These are phyloP conservation scores for Saccostrea glomerata DNA, from an alignment of 1,140 invertebrate genomes.

Conservation along the genomic window DNA sequence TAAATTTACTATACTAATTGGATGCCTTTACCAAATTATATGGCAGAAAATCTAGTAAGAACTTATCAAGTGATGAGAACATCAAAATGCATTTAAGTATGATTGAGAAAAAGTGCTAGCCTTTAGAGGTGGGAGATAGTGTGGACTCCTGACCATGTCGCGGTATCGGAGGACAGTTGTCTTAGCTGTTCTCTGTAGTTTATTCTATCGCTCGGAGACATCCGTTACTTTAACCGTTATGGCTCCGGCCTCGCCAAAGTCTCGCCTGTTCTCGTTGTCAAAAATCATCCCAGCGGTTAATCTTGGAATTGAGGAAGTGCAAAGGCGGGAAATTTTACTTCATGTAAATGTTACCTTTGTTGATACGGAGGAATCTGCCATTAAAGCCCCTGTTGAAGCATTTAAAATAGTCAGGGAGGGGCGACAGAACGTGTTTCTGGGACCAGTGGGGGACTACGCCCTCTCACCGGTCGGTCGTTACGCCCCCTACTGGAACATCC, in stretches of 20 bases:
- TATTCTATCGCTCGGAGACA: background rate
- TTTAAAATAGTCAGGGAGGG: slow-evolving; percentile 71
- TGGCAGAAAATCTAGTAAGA: background rate
- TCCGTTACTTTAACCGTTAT: slow-evolving; percentile 29
- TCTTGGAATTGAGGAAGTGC: slow-evolving; percentile 63
- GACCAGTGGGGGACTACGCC: slow-evolving; percentile 94
- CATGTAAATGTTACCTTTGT: slow-evolving; percentile 66
- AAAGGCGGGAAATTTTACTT: slow-evolving; percentile 40
- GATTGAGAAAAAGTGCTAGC: background rate
- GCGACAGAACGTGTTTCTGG: slow-evolving; percentile 86
- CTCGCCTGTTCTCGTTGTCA: slow-evolving; percentile 40
- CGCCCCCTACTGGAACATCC: slow-evolving; percentile 91
- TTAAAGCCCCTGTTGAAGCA: slow-evolving; percentile 74
- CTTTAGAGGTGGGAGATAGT: background rate
- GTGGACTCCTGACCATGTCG: background rate
- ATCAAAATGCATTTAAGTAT: slow-evolving; percentile 6
- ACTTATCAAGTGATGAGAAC: background rate
- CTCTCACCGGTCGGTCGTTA: slow-evolving; percentile 94
- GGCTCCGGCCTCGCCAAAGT: slow-evolving; percentile 21
- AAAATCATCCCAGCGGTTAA: slow-evolving; percentile 65
- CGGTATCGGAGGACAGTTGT: background rate
- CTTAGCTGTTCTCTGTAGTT: background rate
- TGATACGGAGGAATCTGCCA: slow-evolving; percentile 76
- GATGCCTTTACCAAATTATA: background rate
- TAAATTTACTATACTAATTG: background rate